These are phyloP conservation scores for Lordiphosa collinella DNA, from an alignment of 1,140 invertebrate genomes.

Conservation along the genomic window DNA sequence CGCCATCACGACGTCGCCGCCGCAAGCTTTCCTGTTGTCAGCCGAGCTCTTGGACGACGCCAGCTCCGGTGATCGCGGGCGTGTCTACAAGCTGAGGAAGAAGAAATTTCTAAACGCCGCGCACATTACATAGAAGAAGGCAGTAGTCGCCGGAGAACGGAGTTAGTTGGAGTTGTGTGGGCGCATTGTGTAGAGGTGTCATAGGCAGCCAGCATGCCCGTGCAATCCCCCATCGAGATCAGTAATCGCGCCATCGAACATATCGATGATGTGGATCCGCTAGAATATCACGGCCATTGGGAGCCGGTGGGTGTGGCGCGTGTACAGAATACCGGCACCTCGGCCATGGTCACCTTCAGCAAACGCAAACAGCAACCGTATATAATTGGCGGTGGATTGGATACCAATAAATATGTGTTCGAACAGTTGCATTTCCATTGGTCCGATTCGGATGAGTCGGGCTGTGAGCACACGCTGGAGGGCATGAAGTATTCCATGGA, in stretches of 20 bases:
- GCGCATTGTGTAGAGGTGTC: not conserved
- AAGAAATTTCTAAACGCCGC: slow-evolving; percentile 68
- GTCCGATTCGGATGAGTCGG: slow-evolving; percentile 85
- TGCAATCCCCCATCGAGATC: slow-evolving; percentile 81
- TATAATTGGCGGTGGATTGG: slow-evolving; percentile 82
- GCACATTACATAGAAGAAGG: slow-evolving; percentile 60
- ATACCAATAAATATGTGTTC: slow-evolving; percentile 84
- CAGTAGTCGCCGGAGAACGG: slow-evolving; percentile 4
- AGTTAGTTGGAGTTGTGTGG: not conserved
- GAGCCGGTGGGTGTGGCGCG: slow-evolving; percentile 77
- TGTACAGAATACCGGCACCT: slow-evolving; percentile 77
- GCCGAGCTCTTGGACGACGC: slow-evolving; percentile 65
- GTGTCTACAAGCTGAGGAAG: slow-evolving; percentile 78
- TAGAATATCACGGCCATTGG: slow-evolving; percentile 82
- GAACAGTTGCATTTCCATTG: slow-evolving; percentile 90
- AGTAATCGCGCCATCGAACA: slow-evolving; percentile 80
- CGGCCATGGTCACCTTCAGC: slow-evolving; percentile 77
- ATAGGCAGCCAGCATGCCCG: slow-evolving; percentile 55
- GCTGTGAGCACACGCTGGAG: slow-evolving; percentile 90
- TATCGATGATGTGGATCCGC: slow-evolving; percentile 81
- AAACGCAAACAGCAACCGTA: slow-evolving; percentile 75
- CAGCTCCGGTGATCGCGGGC: slow-evolving; percentile 71
- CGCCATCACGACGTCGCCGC: slow-evolving; percentile 78
- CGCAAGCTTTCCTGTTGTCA: slow-evolving; percentile 61
- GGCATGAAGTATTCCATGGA: slow-evolving; percentile 85